These are phyloP conservation scores for Archegozetes longisetosus DNA, from an alignment of 1,140 invertebrate species.

Conservation along the genomic window DNA sequence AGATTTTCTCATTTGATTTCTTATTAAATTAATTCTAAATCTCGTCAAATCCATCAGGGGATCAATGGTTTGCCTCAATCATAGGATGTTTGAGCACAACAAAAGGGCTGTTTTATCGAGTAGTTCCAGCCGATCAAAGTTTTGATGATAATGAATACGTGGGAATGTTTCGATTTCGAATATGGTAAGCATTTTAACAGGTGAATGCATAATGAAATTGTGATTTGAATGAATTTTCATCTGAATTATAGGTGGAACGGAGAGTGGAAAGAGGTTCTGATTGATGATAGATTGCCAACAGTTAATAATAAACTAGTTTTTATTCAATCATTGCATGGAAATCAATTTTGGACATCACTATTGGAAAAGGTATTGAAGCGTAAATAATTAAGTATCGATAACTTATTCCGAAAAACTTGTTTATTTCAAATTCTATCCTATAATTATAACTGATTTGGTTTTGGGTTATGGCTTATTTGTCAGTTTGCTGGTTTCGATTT, in stretches of 20 bases:
- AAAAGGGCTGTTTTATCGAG: constrained; percentile 80
- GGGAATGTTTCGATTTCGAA: constrained; percentile 76
- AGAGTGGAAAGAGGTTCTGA: constrained; percentile 84
- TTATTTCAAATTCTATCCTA: too few relatives aligned
- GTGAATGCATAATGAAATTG: too few relatives aligned
- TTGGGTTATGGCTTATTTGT: too few relatives aligned
- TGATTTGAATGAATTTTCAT: too few relatives aligned
- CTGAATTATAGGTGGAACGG: constrained; percentile 41
- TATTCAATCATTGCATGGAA: constrained; percentile 66
- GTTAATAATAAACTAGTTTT: constrained; percentile 81
- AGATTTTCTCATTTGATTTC: constrained; percentile 10
- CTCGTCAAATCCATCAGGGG: constrained; percentile 38
- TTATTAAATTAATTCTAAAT: not conserved
- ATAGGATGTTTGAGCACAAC: constrained; percentile 54
- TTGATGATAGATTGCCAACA: constrained; percentile 88
- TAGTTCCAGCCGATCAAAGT: constrained; percentile 82
- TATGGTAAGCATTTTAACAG: constrained; percentile 53
- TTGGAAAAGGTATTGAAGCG: too few relatives aligned
- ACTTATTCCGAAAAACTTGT: too few relatives aligned
- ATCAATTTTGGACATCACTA: constrained; percentile 86
- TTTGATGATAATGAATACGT: constrained; percentile 39
- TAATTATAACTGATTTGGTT: too few relatives aligned
- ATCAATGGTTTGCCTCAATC: constrained; percentile 76
- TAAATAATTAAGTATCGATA: too few relatives aligned
- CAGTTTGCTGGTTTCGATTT: too few relatives aligned